Evolutionary conservation across 2,113 vertebrate species (phyloP), one percentile per base, ranked within the genome.

Genomic region (Tricholaema leucomelas): DNA sequence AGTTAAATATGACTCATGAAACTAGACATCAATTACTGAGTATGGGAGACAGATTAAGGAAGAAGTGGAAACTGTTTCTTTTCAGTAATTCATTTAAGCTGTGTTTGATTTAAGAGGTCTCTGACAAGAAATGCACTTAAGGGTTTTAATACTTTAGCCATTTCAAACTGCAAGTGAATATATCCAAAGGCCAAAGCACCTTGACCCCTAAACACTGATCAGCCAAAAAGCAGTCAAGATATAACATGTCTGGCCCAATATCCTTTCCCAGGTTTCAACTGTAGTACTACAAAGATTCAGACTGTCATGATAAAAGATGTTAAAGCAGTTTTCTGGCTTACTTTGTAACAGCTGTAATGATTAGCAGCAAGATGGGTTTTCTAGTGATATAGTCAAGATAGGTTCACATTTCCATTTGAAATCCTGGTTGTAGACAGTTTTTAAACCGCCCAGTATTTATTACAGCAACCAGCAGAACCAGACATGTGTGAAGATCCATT

Each of bases 71-170:
- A 90, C 85, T 83, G 77, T 81, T 95, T 90, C 85, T 96, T 88
- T 93, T 94, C 93, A 94, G 77, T 87, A 95, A 92, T 59, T 85
- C 12, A 3, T 95, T 63, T 69, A 85, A 20, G 3, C 75, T 91
- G 63, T 28, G 72, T 56, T 94, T 96, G 87, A 95, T 94, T 96
- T 95, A 95, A 93, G 91, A 94, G 67, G 80, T 69, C 86, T 92
- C 88, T 83, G 87, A 91, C 91, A 94, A 94, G 89, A 94, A 94
- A 92, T 85, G 70, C 48, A 77, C 31, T 70, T 92, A 80, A 73
- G 38, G 58, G 35, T 83, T 88, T 90, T 85, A 72, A 46, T 91
- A 73, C 76, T 86, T 91, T 70, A 95, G 63, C 35, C 64, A 70
- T 92, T 84, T 70, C 30, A 81, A 84, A 76, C 12, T 78, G 64